Conservation (phyloP, 1,140 invertebrate genomes). For the Helicoverpa armigera region DNA sequence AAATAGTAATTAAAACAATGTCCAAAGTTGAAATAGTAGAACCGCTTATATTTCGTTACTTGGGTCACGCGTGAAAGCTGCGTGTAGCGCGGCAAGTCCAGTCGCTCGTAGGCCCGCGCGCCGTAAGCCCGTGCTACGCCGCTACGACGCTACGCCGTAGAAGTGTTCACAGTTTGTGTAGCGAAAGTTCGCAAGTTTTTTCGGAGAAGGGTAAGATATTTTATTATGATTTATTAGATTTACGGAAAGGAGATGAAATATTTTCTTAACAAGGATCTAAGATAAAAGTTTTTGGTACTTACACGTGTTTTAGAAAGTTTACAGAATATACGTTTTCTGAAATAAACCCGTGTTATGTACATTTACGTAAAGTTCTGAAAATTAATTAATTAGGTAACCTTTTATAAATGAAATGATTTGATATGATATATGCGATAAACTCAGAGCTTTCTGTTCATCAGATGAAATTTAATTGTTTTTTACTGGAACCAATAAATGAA, state of each 20-base stretch:
- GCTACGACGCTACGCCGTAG: constrained; percentile 29
- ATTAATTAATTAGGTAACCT: no score
- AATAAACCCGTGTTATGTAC: neutral
- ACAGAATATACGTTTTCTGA: neutral
- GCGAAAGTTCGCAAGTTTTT: constrained; percentile 14
- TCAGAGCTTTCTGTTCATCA: no score
- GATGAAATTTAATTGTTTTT: no score
- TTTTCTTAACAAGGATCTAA: no score
- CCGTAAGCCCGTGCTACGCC: constrained; percentile 43
- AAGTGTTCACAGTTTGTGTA: constrained; percentile 22
- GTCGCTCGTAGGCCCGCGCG: constrained; percentile 39
- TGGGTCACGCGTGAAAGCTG: constrained; percentile 23
- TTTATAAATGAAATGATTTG: no score
- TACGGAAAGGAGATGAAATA: no score
- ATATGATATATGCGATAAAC: no score
- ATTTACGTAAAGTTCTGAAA: no score
- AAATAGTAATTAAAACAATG: neutral
- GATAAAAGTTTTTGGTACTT: no score
- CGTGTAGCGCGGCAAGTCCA: constrained; percentile 2
- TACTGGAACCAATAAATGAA: no score
- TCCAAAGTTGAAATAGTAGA: neutral
- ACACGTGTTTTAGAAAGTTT: no score
- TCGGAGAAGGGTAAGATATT: constrained; percentile 27
- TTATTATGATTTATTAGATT: neutral
- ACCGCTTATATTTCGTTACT: neutral